Evolutionary conservation across 2,113 vertebrate genomes (phyloP), one percentile per base, ranked within the genome.

Genomic region (Erpornis zantholeuca): DNA sequence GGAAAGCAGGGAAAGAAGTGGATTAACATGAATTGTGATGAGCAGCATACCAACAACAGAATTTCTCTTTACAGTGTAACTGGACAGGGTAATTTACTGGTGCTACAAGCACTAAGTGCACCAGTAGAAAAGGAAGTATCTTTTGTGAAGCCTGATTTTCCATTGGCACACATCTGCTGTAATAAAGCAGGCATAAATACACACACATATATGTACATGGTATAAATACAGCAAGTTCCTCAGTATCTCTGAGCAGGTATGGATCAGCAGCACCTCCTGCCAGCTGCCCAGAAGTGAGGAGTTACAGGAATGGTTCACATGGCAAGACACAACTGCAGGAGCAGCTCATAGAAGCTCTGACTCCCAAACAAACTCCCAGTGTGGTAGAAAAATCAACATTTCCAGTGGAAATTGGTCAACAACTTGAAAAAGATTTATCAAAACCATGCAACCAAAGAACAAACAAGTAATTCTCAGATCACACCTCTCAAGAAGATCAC

Each of bases 261-360:
- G 40, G 40, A 28, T 10, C 35, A 45, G 38, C 57, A 75, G 66
- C 52, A 57, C 8, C 45, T 54, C 38, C 23, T 19, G 20, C 28
- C 54, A 69, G 66, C 61, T 49, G 31, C 29, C 8, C 45, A 42
- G 10, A n/a, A 47, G 28, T 2, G 12, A 59, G 53, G 7, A 49
- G 23, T 2, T 0, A 12, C 45, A 23, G 20, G 29, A 17, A 12
- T 10, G 2, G 2, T 19, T 57, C 36, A 11, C 38, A 17, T 1
- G 7, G 21, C 28, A 54, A 52, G 29, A 63, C 8, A 3, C 9
- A 11, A 47, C 47, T 69, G 24, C 45, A 69, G 53, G 33, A 70
- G 65, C 35, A 88, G 76, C 44, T 71, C 57, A 4, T 3, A 61
- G 50, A 21, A 84, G 31, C 11, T 82, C 60, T 61, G 57, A 31